These are phyloP conservation scores for Cremastinae sp. DNA, from an alignment of 2,888 invertebrate genomes.

Conservation along the genomic window DNA sequence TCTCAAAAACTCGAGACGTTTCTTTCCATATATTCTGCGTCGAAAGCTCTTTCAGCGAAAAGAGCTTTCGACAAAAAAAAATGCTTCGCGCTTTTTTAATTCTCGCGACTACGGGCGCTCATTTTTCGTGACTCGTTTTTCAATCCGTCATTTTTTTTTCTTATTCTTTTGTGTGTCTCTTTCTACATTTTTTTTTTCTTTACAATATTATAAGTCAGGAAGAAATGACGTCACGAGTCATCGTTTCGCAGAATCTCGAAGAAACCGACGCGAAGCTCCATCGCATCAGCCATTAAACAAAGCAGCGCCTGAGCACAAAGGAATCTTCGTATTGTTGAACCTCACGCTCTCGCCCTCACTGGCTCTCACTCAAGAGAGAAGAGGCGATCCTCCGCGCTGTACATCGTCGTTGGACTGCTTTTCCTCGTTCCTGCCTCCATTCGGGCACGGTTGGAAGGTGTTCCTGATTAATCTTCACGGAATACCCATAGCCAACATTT, in stretches of 20 bases:
- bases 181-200: slow-evolving; percentile 3
- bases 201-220: slow-evolving; percentile 12
- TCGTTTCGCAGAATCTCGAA: slow-evolving; percentile 47
- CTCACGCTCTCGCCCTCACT: slow-evolving; percentile 46
- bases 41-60: too few relatives aligned
- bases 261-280: slow-evolving; percentile 69
- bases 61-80: too few relatives aligned
- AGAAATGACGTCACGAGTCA: slow-evolving; percentile 32
- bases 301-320: slow-evolving; percentile 73
- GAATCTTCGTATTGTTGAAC: slow-evolving; percentile 70
- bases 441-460: slow-evolving; percentile 68
- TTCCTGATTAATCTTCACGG: slow-evolving; percentile 76
- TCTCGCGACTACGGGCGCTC: too few relatives aligned
- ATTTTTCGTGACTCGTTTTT: slow-evolving; percentile 2
- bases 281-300: slow-evolving; percentile 78
- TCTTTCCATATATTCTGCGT: too few relatives aligned
- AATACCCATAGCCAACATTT: slow-evolving; percentile 47
- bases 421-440: slow-evolving; percentile 44
- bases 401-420: too few relatives aligned
- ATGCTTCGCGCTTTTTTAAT: too few relatives aligned
- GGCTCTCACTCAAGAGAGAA: slow-evolving; percentile 32
- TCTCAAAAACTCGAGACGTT: too few relatives aligned
- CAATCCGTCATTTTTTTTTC: not conserved
- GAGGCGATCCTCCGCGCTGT: not conserved
- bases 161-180: not conserved